Percentiles rank a stretch among this genome's conserved stretches.
Conservation (phyloP, 2,888 invertebrate genomes). For the Brachypalpus laphriformis region DNA sequence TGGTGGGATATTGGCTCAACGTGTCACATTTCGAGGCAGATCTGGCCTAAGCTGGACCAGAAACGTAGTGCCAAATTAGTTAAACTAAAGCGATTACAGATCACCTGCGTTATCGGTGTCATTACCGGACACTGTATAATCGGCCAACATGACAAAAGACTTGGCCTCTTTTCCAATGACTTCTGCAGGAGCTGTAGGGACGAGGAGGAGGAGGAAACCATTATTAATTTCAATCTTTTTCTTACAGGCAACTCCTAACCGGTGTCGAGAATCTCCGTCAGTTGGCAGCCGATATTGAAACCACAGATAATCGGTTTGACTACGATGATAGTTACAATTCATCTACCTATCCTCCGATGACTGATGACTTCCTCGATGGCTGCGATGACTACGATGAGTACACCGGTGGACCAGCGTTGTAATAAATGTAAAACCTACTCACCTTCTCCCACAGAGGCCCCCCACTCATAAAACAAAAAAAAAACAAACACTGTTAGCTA, state of each 20-base stretch:
- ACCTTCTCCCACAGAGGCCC: slow-evolving; percentile 15
- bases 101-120: too few relatives aligned
- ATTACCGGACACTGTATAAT: too few relatives aligned
- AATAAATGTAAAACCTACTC: slow-evolving; percentile 68
- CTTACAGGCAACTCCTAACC: slow-evolving; percentile 85
- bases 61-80: too few relatives aligned
- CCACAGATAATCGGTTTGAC: slow-evolving; percentile 81
- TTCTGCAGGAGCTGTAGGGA: too few relatives aligned
- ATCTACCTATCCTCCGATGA: slow-evolving; percentile 64
- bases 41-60: too few relatives aligned
- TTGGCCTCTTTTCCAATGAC: too few relatives aligned
- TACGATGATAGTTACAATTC: slow-evolving; percentile 74
- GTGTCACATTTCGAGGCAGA: too few relatives aligned
- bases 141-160: too few relatives aligned
- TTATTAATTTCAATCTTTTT: neutral
- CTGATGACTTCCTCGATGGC: slow-evolving; percentile 75
- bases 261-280: slow-evolving; percentile 87
- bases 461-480: neutral
- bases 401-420: slow-evolving; percentile 79
- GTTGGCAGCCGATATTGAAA: slow-evolving; percentile 86
- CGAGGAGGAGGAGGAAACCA: too few relatives aligned
- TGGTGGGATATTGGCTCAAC: too few relatives aligned
- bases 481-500: slow-evolving; percentile 12
- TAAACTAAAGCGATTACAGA: too few relatives aligned
- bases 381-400: slow-evolving; percentile 79